Evolutionary conservation across 2,888 invertebrate species (phyloP), one percentile per base, ranked within the genome.

Genomic region (Cryptocheilus praepositus): DNA sequence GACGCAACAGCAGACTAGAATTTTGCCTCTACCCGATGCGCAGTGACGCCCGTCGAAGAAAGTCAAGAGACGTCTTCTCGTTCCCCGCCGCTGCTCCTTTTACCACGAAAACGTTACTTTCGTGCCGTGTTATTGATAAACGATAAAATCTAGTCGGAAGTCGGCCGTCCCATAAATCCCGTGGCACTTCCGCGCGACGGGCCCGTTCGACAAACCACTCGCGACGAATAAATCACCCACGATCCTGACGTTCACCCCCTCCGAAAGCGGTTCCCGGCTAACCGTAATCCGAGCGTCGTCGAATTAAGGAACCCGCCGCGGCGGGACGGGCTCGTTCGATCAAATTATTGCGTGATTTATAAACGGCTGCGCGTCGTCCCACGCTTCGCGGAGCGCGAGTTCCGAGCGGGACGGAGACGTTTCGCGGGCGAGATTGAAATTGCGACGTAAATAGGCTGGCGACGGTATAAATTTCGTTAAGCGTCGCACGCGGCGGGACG

Each of bases 131-230:
- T 85, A 85, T 85, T 83, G 85, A 85, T 84, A 85, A 85, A 84
- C 85, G 85, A 85, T 85, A 85, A 85, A 85, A 84, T 84, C 82
- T 79, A 79, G 81, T 77, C 80, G 81, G 82, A 79, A 80, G 76
- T 77, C 75, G 72, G 64, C 68, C 66, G 67, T 22, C 67, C 83
- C 76, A 83, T 85, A 85, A 85, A 85, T 85, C 73, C 76, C 74
- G 64, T 64, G 72, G 78, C 73, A 82, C 84, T 85, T 85, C 85
- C 85, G 83, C 68, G 70, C 79, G 79, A 80, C 84, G 80, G 77
- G 82, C 22, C 19, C 83, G 82, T 83, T 85, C 81, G 84, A 85
- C 84, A 84, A 85, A 84, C 84, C 83, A 69, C 80, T 77, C 77
- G 77, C 80, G 73, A 82, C 79, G 79, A 80, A 84, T 86, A 85